Conservation (phyloP, 2,797 vertebrate genomes). For the Gobionotothen gibberifrons region DNA sequence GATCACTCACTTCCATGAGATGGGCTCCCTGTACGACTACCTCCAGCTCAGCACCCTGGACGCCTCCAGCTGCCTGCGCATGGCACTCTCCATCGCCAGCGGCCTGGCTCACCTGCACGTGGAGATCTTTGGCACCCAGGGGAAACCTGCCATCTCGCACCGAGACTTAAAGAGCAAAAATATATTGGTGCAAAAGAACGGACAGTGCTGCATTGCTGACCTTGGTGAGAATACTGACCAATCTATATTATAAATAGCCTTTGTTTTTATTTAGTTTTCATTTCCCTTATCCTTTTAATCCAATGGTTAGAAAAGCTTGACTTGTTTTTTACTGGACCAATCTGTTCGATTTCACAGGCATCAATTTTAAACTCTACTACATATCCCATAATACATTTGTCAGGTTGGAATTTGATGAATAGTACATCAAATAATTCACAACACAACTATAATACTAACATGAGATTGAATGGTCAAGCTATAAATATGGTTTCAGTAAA, state of each 20-base stretch:
- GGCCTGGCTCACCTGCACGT: conserved; percentile 96
- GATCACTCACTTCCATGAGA: conserved; percentile 97
- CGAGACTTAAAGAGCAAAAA: conserved; percentile 99
- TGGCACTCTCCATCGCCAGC: conserved; percentile 94
- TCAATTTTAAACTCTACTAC: background rate
- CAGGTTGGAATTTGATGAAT: background rate
- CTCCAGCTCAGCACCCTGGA: conserved; percentile 95
- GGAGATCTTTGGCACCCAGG: conserved; percentile 98
- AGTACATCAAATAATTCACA: background rate
- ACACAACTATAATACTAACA: background rate
- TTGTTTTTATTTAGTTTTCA: no score
- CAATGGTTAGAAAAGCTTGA: background rate
- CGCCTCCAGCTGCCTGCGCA: conserved; percentile 91
- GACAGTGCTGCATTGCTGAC: conserved; percentile 98
- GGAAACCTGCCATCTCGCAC: conserved; percentile 96
- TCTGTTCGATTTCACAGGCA: background rate
- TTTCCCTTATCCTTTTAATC: background rate
- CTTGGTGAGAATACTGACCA: conserved; percentile 85
- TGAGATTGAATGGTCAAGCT: background rate
- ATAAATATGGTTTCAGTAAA: conserved; percentile 3
- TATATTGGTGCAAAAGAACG: conserved; percentile 96
- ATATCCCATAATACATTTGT: background rate
- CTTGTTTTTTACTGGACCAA: background rate
- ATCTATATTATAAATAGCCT: background rate
- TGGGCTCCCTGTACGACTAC: conserved; percentile 97